Base-by-base conservation (phyloP, 2,888 invertebrate genomes). In the Eudemis profundana region DNA sequence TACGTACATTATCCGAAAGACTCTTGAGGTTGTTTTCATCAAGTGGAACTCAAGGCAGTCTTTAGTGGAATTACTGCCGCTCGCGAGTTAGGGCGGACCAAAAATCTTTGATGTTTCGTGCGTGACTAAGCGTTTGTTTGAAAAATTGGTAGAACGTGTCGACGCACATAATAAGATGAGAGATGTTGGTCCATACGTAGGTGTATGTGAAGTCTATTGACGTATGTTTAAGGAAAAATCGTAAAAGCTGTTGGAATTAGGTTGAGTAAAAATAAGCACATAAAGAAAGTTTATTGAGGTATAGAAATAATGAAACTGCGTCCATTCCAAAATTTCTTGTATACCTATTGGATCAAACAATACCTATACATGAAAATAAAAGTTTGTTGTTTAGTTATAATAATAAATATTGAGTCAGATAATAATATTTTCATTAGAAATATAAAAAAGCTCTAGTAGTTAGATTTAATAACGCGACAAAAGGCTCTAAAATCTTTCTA, bases 21-120 rank as follows among this genome's bases (percentile, higher is more conserved):
- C 70, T 71, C 71, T 73, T 63, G 69, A 70, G 70, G 68, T 68
- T 69, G 68, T 68, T 72, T 71, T 69, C 71, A 72, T 71, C 72
- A 71, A 72, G 73, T 72, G 70, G 68, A 61, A 68, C 70, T 64
- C 69, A 69, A 70, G 72, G 68, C 70, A 71, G 69, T 70, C 70
- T 73, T 72, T 72, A 70, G 68, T 68, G 63, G 69, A 71, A 70
- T 71, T 69, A 71, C 69, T 47, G 63, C 68, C 66, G 67, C 61
- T 67, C 68, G 64, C 50, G 36, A 46, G 46, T 29, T 29, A 12
- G 29, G 40, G 38, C 57, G 57, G 60, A 33, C 38, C 44, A 12
- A 47, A 65, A 65, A 59, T 65, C 59, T 65, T 59, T 60, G 59
- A 73, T 73, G 69, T 72, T 59, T 60, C 63, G 72, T 69, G 69